Evolutionary conservation across 2,888 invertebrate species (phyloP), one percentile per base, ranked within the genome.

Genomic region (Tetramorium bicarinatum): DNA sequence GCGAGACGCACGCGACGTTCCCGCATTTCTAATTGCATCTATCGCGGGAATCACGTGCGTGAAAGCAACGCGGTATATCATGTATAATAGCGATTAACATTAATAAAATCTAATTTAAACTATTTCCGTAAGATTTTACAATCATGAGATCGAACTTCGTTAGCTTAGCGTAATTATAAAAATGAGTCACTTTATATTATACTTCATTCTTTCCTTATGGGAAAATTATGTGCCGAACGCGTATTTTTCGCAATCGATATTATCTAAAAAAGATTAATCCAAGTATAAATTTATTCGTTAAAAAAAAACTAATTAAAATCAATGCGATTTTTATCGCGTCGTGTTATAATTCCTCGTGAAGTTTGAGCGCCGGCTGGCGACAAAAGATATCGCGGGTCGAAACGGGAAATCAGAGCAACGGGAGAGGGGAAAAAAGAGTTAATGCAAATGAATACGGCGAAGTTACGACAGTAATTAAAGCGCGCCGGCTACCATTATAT

Each of bases 381-480:
- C 79, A 79, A 79, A 71, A 71, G 71, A 79, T 77, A 59, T 59
- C 56, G 47, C 59, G 59, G 41, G 41, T 54, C 54, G 41, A 71
- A 79, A 47, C 59, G 52, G 82, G 66, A 82, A 84, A 87, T 72
- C 54, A 47, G 76, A 69, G 47, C 75, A 56, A 54, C n/a, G 38
- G 47, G 64, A 41, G 52, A 41, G 69, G 38, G 61, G 38, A n/a
- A 67, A 59, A 76, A 77, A 66, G 75, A 81, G 49, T 62, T 74
- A 81, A 72, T 75, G 81, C 75, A 75, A 75, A 81, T 72, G 62
- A 62, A 75, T 81, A 61, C 81, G 81, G 41, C 38, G 21, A 59
- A 80, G 80, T 82, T 66, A 67, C 59, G 76, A 72, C 21, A 29
- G 49, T 81, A 81, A 81, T 81, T 75, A 75, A 81, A 75, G 62